These are phyloP conservation scores for Schizopygopsis pylzovi DNA, from an alignment of 2,797 vertebrate species.

Conservation along the genomic window DNA sequence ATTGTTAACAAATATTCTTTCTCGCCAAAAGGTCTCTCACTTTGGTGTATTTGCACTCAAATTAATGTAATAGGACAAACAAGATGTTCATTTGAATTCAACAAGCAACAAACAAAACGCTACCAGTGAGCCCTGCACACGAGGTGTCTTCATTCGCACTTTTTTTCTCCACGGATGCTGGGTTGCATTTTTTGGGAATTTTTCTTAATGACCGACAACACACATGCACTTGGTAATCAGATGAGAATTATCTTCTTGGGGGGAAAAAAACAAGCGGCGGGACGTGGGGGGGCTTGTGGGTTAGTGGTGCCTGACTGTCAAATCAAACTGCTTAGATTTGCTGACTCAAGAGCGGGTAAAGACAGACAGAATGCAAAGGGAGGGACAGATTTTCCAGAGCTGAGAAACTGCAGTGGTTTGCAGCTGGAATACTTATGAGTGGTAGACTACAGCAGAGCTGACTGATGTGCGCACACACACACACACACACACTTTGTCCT, in stretches of 20 bases:
- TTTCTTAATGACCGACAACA: neutral
- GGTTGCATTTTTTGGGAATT: neutral
- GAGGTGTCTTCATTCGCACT: neutral
- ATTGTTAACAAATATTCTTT: neutral
- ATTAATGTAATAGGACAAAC: neutral
- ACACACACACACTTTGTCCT: constrained; percentile 11
- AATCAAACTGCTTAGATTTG: constrained; percentile 57
- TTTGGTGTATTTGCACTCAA: neutral
- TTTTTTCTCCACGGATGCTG: neutral
- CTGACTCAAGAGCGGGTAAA: constrained; percentile 62
- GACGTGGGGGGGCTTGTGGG: fast-evolving
- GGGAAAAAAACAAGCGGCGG: neutral
- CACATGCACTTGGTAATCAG: neutral
- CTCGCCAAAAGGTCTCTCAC: neutral
- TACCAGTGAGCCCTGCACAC: neutral
- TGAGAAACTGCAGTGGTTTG: constrained; percentile 82
- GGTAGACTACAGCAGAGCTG: constrained; percentile 26
- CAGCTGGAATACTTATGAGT: constrained; percentile 84
- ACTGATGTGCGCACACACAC: constrained; percentile 26
- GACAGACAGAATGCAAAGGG: constrained; percentile 21
- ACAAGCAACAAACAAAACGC: neutral
- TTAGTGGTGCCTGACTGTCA: constrained; percentile 18
- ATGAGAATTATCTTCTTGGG: neutral
- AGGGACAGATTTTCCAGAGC: constrained; percentile 68
- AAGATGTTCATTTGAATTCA: neutral